These are phyloP conservation scores for Flexamia atlantica DNA, from an alignment of 2,888 invertebrate genomes.

Conservation along the genomic window DNA sequence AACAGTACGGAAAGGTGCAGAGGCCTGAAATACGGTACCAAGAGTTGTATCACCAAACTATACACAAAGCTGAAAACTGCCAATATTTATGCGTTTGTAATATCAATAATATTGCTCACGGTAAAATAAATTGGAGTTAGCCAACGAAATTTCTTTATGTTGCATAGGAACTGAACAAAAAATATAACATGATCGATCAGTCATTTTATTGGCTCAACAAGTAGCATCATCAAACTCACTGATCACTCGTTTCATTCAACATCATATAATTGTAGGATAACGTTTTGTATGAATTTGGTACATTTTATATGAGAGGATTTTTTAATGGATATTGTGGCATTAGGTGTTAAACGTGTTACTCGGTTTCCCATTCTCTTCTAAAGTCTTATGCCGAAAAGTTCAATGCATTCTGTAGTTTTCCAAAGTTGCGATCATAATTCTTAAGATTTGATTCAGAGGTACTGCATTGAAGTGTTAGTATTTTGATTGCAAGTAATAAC, in stretches of 20 bases:
- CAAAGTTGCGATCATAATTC: too few species aligned
- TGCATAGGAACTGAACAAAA: background rate
- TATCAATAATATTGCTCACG: background rate
- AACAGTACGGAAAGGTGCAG: background rate
- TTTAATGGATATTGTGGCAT: conserved; percentile 45
- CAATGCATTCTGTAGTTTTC: too few species aligned
- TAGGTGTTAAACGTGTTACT: conserved; percentile 22
- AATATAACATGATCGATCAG: background rate
- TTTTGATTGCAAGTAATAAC: background rate
- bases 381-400: background rate
- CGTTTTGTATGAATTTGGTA: conserved; percentile 51
- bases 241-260: background rate
- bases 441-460: too few species aligned
- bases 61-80: conserved; percentile 34
- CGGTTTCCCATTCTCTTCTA: background rate
- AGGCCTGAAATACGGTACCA: background rate
- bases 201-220: background rate
- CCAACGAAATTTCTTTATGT: background rate
- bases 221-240: conserved; percentile 2
- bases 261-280: conserved; percentile 6
- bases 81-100: background rate
- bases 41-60: background rate
- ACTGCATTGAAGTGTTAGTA: too few species aligned
- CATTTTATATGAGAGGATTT: conserved; percentile 50
- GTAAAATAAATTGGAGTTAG: background rate